Percentiles rank a stretch among this genome's conserved stretches.
Conservation (phyloP, 2,888 invertebrate species). For the Argynnis bischoffii region DNA sequence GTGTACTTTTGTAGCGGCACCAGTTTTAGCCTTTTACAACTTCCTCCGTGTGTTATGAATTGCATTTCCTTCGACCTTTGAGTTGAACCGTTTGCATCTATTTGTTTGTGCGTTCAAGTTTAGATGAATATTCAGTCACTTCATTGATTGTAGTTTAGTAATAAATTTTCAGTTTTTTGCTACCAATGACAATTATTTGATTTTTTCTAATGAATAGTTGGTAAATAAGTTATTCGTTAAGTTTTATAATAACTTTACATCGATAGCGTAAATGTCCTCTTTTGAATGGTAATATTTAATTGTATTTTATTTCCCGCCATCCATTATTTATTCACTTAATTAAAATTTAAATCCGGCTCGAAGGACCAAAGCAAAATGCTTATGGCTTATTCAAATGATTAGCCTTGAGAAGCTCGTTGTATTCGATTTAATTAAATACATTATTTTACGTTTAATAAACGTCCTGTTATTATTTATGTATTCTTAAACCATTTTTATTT, state of each 20-base stretch:
- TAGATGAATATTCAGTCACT: neutral
- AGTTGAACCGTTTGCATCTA: conserved; percentile 4
- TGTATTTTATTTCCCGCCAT: conserved; percentile 12
- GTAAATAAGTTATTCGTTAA: too few relatives aligned
- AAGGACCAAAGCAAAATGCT: conserved; percentile 20
- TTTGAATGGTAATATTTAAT: neutral
- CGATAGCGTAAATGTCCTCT: neutral
- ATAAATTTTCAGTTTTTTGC: too few relatives aligned
- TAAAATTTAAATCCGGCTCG: conserved; percentile 27
- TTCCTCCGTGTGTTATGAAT: conserved; percentile 39
- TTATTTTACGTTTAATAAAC: neutral
- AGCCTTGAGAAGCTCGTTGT: neutral
- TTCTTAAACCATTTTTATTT: neutral
- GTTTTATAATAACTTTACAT: too few relatives aligned
- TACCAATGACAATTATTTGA: too few relatives aligned
- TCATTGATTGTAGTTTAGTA: too few relatives aligned
- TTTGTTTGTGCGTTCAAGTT: conserved; percentile 6
- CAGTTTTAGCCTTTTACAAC: conserved; percentile 39
- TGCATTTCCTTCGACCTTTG: conserved; percentile 39
- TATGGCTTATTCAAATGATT: conserved; percentile 22
- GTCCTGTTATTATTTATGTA: too few relatives aligned
- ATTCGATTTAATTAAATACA: conserved; percentile 15
- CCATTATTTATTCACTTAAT: conserved; percentile 5
- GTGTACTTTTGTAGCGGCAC: conserved; percentile 14
- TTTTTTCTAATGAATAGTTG: too few relatives aligned